Conservation (phyloP, 2,797 vertebrate genomes). For the Molossus alvarezi region DNA sequence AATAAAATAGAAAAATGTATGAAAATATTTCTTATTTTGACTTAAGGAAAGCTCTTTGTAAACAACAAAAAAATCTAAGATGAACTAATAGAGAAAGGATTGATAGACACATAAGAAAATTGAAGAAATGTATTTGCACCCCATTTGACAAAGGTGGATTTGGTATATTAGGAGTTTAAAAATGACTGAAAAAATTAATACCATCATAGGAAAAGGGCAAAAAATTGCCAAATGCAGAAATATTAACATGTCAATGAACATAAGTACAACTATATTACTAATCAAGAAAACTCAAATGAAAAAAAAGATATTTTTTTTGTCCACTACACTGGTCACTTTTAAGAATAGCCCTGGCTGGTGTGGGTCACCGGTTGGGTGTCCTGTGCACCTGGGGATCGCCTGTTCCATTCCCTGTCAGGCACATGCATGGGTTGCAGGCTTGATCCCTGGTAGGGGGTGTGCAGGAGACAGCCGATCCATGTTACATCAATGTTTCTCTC, state of each 20-base stretch:
- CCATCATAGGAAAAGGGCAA: constrained; percentile 7
- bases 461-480: too few relatives aligned
- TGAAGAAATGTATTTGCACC: not conserved
- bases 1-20: constrained; percentile 11
- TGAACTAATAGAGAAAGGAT: not conserved
- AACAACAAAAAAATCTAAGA: not conserved
- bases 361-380: too few relatives aligned
- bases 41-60: not conserved
- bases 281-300: not conserved
- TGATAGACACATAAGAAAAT: not conserved
- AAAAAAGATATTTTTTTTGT: constrained; percentile 40
- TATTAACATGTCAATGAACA: not conserved
- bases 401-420: too few relatives aligned
- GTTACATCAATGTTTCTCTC: too few relatives aligned
- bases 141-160: not conserved
- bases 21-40: constrained; percentile 41
- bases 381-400: too few relatives aligned
- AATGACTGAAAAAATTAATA: not conserved
- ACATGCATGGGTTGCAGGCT: too few relatives aligned
- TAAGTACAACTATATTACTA: not conserved
- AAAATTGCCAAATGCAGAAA: constrained; percentile 23
- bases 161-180: not conserved
- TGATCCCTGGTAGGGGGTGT: too few relatives aligned
- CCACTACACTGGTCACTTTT: not conserved
- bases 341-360: not conserved